Base-by-base conservation (phyloP, 1,140 invertebrate genomes). In the Cherax quadricarinatus region DNA sequence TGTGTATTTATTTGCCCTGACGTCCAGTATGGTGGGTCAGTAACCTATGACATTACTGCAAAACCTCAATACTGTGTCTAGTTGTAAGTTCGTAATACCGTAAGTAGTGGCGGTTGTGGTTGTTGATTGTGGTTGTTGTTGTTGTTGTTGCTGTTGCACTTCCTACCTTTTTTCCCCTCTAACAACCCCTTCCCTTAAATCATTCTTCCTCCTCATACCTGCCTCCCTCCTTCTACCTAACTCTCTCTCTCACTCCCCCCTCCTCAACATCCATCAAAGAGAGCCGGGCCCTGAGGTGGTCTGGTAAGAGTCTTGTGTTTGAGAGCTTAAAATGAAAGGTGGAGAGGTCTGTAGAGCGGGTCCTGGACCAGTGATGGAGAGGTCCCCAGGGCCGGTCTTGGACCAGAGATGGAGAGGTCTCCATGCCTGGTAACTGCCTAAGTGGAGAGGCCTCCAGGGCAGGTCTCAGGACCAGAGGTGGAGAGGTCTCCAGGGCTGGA, bases 301-400 rank as follows among this genome's bases (percentile, higher is more conserved):
- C 86, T 88, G 86, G 75, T 88, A 75, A 88, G 86, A 88, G 86
- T 48, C 86, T 79, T 88, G 75, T 88, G 86, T 88, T 81, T 62
- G 86, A 88, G 86, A 81, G 86, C 51, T 81, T 88, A 81, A 88
- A 88, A 88, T 57, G 86, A 88, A 88, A 88, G 86, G 48, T 88
- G 79, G 78, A 88, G 86, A 75, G 53, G 75, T 48, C 75, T 88
- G 80, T 78, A 62, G 49, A 16, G 86, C 57, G 48, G 14, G 86
- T 30, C 24, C n/a, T n/a, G 30, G 70, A 5, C 48, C 3, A 53
- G 80, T 16, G 51, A 53, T 9, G 51, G 4, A 18, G 24, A 21
- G 53, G 53, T 4, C 2, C 5, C 5, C 21, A 24, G 81, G 41
- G 53, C 9, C n/a, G 49, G 80, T 12, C n/a, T 24, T n/a, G 48